These are phyloP conservation scores for Mizuhopecten yessoensis DNA, from an alignment of 1,140 invertebrate species.

Conservation along the genomic window DNA sequence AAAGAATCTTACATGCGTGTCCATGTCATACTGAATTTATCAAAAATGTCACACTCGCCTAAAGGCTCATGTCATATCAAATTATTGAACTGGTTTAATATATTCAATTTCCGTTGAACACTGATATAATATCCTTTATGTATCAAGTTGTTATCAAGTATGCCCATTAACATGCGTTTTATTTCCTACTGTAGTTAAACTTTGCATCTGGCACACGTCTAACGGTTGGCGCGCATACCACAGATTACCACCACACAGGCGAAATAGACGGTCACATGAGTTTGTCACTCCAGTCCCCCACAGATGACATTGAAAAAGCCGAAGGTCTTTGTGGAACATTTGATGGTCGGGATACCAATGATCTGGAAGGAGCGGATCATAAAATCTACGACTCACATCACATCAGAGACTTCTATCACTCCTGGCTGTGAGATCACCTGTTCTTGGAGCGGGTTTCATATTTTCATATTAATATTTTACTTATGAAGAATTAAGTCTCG, in stretches of 20 bases:
- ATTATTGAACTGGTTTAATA: too few species aligned
- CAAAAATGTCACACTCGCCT: too few species aligned
- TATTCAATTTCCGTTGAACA: too few species aligned
- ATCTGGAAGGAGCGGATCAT: not conserved
- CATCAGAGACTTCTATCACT: not conserved
- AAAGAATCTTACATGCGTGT: too few species aligned
- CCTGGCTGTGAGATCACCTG: conserved; percentile 10
- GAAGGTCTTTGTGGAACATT: conserved; percentile 31
- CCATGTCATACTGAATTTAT: too few species aligned
- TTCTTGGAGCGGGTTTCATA: too few species aligned
- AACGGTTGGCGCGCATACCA: not conserved
- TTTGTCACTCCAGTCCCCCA: not conserved
- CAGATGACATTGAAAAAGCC: not conserved
- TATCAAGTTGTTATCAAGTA: too few species aligned
- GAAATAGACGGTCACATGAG: not conserved
- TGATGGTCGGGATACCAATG: not conserved
- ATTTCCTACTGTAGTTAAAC: not conserved
- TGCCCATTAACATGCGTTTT: too few species aligned
- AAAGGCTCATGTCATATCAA: too few species aligned
- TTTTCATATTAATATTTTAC: too few species aligned
- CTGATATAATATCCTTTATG: too few species aligned
- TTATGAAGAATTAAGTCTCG: too few species aligned
- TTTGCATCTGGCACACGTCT: conserved; percentile 36
- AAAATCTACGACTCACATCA: not conserved
- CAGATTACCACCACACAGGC: not conserved